phyloP scores from a whole-genome alignment of 2,113 vertebrate genomes.

The Myocastor coypus region DNA sequence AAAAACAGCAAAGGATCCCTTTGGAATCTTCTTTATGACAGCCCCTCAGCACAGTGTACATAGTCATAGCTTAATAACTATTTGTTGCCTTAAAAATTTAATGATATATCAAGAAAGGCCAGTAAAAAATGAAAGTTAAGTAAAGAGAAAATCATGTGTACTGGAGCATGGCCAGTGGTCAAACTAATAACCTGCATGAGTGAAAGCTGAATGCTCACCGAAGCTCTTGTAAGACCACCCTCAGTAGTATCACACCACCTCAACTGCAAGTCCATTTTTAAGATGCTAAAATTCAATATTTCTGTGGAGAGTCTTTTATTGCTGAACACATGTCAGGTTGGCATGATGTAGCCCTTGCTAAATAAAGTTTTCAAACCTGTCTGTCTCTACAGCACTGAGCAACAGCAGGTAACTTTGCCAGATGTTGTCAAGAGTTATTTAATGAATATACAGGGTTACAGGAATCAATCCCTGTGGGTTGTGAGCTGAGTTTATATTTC shows the following conservation, averaged over 20 bases:
- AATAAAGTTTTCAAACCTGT: background rate
- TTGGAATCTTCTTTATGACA: background rate
- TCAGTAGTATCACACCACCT: background rate
- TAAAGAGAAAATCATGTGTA: background rate
- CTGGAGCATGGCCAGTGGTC: background rate
- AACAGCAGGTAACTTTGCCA: background rate
- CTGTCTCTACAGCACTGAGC: background rate
- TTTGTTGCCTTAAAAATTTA: background rate
- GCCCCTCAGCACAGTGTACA: background rate
- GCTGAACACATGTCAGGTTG: conserved; percentile 45
- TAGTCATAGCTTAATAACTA: background rate
- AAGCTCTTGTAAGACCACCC: background rate
- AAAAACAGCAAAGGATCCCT: background rate
- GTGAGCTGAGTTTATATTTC: background rate
- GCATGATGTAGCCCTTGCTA: background rate
- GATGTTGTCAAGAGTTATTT: background rate
- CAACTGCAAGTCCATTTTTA: background rate
- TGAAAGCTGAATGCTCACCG: background rate
- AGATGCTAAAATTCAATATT: background rate
- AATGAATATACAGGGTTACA: background rate
- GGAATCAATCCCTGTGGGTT: background rate
- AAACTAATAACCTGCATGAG: background rate
- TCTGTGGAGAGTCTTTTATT: conserved; percentile 31
- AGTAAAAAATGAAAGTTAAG: background rate
- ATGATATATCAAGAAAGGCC: background rate